Percentiles rank a stretch among this genome's conserved stretches.
phyloP scores from a whole-genome alignment of 2,888 invertebrate genomes.

The Meandrusa payeni region DNA sequence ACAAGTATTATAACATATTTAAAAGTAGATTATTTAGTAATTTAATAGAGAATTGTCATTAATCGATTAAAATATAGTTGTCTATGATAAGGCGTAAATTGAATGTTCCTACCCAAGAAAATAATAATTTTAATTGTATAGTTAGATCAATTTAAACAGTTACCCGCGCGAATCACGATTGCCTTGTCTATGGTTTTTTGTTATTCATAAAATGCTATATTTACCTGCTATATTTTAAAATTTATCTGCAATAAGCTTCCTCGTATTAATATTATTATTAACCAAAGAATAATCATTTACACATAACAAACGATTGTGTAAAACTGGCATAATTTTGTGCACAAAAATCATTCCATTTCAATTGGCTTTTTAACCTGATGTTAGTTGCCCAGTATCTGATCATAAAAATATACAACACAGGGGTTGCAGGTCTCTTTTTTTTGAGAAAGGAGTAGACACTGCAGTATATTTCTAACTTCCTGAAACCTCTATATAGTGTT shows the following conservation, averaged over 20 bases:
- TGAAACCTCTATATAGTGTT: too few species aligned
- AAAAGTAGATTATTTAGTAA: conserved; percentile 46
- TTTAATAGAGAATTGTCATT: conserved; percentile 48
- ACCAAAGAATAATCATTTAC: conserved; percentile 29
- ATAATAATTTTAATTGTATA: conserved; percentile 55
- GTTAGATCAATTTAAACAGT: conserved; percentile 55
- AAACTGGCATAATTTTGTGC: not conserved
- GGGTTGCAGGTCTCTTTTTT: too few species aligned
- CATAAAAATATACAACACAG: not conserved
- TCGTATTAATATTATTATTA: conserved; percentile 19
- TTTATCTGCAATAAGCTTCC: conserved; percentile 9
- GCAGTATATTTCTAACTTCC: too few species aligned
- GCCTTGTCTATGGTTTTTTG: conserved; percentile 9
- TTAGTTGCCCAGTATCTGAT: too few species aligned
- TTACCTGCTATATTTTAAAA: conserved; percentile 5
- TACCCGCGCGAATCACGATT: conserved; percentile 47
- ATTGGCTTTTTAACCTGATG: too few species aligned
- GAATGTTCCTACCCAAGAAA: conserved; percentile 74
- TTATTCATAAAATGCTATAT: conserved; percentile 4
- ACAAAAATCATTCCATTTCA: too few species aligned
- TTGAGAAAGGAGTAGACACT: too few species aligned
- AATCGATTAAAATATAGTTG: conserved; percentile 41
- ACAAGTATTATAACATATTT: conserved; percentile 31
- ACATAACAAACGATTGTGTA: conserved; percentile 9
- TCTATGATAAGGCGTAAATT: conserved; percentile 52